phyloP scores from a whole-genome alignment of 2,113 vertebrate genomes.

The Corydoras maculifer region DNA sequence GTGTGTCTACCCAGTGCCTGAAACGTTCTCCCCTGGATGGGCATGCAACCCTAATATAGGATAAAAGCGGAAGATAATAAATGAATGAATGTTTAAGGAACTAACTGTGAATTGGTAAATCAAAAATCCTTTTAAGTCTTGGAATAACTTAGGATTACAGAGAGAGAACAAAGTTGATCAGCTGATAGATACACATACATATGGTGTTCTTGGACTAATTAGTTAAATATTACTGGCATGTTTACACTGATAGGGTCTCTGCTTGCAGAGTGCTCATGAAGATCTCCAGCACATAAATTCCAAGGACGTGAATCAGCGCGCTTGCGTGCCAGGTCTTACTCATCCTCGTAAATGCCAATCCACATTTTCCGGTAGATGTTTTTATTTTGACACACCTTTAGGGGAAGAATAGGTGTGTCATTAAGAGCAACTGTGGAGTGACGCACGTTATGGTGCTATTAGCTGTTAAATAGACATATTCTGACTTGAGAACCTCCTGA shows the following conservation, averaged over 20 bases:
- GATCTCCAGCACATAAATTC: not conserved
- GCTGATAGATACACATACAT: not conserved
- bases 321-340: not conserved
- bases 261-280: no score
- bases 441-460: not conserved
- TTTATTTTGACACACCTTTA: not conserved
- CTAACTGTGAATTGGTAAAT: no score
- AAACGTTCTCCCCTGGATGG: no score
- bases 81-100: no score
- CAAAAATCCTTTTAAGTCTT: no score
- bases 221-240: no score
- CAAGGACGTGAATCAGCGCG: not conserved
- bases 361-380: not conserved
- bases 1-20: no score
- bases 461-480: not conserved
- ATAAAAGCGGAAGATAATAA: no score
- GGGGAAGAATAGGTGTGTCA: not conserved
- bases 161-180: no score
- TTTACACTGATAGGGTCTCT: no score
- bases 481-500: not conserved
- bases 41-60: no score
- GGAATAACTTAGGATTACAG: no score
- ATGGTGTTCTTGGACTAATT: slow-evolving; percentile 11
- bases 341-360: not conserved
- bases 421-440: not conserved